Conservation (phyloP, 2,797 vertebrate genomes). For the Lithobates pipiens region DNA sequence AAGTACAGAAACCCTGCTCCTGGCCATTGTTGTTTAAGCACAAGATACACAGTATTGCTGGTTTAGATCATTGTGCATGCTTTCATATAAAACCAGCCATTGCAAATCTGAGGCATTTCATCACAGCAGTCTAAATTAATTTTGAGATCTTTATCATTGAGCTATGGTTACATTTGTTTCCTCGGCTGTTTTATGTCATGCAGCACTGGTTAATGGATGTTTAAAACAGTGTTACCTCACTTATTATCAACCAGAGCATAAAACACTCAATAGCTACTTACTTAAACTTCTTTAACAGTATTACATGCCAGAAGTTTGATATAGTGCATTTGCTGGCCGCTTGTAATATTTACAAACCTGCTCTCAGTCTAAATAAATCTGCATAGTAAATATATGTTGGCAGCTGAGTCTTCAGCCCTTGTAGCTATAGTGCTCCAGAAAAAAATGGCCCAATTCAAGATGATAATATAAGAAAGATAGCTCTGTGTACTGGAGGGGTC, state of each 20-base stretch:
- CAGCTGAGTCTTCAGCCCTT: conserved; percentile 24
- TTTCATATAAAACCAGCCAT: background rate
- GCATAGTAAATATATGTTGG: conserved; percentile 35
- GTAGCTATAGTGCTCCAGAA: background rate
- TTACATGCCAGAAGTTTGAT: conserved; percentile 52
- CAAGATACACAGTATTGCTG: background rate
- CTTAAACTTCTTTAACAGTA: conserved; percentile 55
- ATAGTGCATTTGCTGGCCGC: conserved; percentile 45
- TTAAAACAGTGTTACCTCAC: conserved; percentile 52
- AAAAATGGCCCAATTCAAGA: too few relatives aligned
- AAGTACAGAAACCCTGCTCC: too few relatives aligned
- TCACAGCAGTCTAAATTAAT: background rate
- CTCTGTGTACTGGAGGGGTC: too few relatives aligned
- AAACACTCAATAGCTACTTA: conserved; percentile 58
- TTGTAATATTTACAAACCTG: conserved; percentile 49
- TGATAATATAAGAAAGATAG: too few relatives aligned
- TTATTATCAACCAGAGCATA: conserved; percentile 49
- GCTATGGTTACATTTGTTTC: background rate
- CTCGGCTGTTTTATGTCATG: conserved; percentile 17
- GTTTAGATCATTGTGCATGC: background rate
- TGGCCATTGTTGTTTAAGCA: too few relatives aligned
- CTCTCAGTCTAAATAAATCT: conserved; percentile 37
- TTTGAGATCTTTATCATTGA: conserved; percentile 18
- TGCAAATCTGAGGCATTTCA: background rate
- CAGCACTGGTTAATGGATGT: conserved; percentile 40